These are phyloP conservation scores for Drosophila tani DNA, from an alignment of 1,140 invertebrate species.

Conservation along the genomic window DNA sequence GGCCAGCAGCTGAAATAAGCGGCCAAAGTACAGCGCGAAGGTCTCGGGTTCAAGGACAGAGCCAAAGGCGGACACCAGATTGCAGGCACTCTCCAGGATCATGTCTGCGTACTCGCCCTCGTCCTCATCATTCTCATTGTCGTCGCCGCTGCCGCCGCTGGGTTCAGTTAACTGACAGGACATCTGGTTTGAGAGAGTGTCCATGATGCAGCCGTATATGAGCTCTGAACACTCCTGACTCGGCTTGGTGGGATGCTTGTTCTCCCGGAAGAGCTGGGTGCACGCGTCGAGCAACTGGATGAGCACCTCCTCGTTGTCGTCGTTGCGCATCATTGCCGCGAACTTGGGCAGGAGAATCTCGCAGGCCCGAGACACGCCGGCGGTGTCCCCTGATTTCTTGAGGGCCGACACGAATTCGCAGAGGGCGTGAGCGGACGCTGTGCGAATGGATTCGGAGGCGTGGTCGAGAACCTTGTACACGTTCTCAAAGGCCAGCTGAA, in stretches of 20 bases:
- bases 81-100: slow-evolving; percentile 90
- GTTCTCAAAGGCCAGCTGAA: slow-evolving; percentile 89
- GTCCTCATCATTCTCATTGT: slow-evolving; percentile 87
- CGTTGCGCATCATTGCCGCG: slow-evolving; percentile 88
- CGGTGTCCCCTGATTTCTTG: slow-evolving; percentile 86
- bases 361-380: slow-evolving; percentile 85
- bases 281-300: slow-evolving; percentile 89
- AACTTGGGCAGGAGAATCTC: slow-evolving; percentile 89
- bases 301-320: slow-evolving; percentile 89
- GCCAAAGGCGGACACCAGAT: slow-evolving; percentile 90
- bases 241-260: slow-evolving; percentile 86
- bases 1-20: slow-evolving; percentile 87
- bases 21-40: slow-evolving; percentile 89
- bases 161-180: slow-evolving; percentile 82
- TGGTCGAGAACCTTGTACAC: slow-evolving; percentile 90
- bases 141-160: slow-evolving; percentile 85
- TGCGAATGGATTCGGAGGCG: slow-evolving; percentile 89
- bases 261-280: slow-evolving; percentile 87
- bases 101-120: slow-evolving; percentile 91
- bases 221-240: slow-evolving; percentile 88
- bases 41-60: slow-evolving; percentile 87
- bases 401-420: slow-evolving; percentile 89
- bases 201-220: slow-evolving; percentile 89
- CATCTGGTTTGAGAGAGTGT: slow-evolving; percentile 87
- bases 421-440: slow-evolving; percentile 88